Evolutionary conservation across 2,113 vertebrate genomes (phyloP), one percentile per base, ranked within the genome.

Genomic region (Sphaerodactylus townsendi): DNA sequence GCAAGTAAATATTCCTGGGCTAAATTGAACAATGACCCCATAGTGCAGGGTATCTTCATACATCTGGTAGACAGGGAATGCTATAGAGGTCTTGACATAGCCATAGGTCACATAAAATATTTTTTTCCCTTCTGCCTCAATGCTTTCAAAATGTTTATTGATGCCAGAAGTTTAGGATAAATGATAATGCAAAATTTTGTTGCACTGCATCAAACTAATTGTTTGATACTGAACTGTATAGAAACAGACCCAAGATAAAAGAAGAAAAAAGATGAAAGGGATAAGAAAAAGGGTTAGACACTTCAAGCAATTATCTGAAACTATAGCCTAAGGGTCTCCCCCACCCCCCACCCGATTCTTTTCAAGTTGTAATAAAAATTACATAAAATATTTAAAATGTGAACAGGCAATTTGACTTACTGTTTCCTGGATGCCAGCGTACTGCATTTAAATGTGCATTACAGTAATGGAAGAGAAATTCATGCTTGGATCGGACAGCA

Each of bases 401-500:
- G 28, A 87, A 71, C 13, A 82, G 44, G 10, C 1, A 39, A 71
- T 62, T 72, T 76, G 79, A 95, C 98, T 97, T 93, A 98, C 98
- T 96, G 89, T 98, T 95, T 30, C 1, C 39, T 1, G 97, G 97
- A 41, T 91, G 94, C 98, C 98, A 98, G 19, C 98, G 93, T 46
- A 98, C 97, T 4, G 97, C 97, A 14, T 98, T 98, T 80, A 99
- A 88, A 91, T 96, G 95, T 37, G 93, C 92, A 84, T 97, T 97
- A 87, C 98, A 99, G 90, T 99, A 99, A 79, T 98, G 98, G 93
- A 98, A 99, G 68, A 99, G 95, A 13, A 98, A 98, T 87, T 98
- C 96, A 11, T 98, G 98, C 0, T 95, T 88, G 0, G 98, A 98
- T 23, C 2, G 90, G 5, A 87, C 87, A 50, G 74, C 88, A 39